Conservation (phyloP, 2,888 invertebrate species). For the Axea sp. region DNA sequence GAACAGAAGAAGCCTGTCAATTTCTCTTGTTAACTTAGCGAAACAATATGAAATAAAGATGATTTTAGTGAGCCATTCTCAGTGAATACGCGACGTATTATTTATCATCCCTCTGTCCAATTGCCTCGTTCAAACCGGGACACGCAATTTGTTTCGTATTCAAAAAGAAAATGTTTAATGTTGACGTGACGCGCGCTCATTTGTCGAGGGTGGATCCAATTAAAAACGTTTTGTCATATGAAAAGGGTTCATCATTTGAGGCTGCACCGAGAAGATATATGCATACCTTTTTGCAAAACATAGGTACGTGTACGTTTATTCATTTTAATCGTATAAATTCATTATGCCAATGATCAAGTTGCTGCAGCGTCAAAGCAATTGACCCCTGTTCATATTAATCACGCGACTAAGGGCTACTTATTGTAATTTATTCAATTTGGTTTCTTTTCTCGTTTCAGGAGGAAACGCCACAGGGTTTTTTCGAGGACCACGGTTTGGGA, state of each 20-base stretch:
- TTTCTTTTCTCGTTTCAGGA: constrained; percentile 89
- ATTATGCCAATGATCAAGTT: constrained; percentile 40
- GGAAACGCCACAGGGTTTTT: constrained; percentile 99
- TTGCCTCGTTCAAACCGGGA: background rate
- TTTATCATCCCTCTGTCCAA: constrained; percentile 39
- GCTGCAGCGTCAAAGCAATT: constrained; percentile 77
- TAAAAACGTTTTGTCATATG: constrained; percentile 69
- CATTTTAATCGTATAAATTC: constrained; percentile 70
- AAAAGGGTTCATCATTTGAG: constrained; percentile 79
- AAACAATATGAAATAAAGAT: constrained; percentile 41
- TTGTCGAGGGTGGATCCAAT: constrained; percentile 49
- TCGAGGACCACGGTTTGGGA: constrained; percentile 97
- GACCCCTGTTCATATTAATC: constrained; percentile 77
- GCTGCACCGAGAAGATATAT: constrained; percentile 78
- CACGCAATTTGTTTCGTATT: constrained; percentile 11
- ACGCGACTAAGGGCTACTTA: background rate
- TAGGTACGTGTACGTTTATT: constrained; percentile 78
- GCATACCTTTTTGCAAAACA: constrained; percentile 73
- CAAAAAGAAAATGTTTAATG: constrained; percentile 38
- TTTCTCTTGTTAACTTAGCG: constrained; percentile 23
- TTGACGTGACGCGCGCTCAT: constrained; percentile 41
- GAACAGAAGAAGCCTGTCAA: constrained; percentile 26
- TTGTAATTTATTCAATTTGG: background rate
- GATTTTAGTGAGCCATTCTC: constrained; percentile 24
- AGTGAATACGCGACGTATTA: constrained; percentile 30